phyloP scores from a whole-genome alignment of 2,113 vertebrate genomes.

The Uria lomvia region DNA sequence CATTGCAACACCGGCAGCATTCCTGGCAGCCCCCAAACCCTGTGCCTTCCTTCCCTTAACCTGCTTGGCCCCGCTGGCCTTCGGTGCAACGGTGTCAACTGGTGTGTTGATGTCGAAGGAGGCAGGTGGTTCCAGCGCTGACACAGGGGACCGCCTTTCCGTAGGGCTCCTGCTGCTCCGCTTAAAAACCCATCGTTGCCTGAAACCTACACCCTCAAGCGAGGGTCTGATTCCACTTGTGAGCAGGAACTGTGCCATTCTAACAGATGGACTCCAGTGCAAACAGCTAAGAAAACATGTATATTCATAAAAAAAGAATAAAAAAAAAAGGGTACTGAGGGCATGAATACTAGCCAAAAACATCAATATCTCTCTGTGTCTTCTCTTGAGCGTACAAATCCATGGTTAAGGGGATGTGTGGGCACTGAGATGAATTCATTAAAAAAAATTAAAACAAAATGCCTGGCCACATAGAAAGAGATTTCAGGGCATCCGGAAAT shows the following conservation, averaged over 20 bases:
- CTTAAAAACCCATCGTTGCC: background rate
- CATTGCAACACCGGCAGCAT: background rate
- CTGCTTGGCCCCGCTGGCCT: fast-evolving
- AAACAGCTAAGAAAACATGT: constrained; percentile 65
- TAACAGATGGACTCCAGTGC: constrained; percentile 61
- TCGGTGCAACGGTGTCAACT: background rate
- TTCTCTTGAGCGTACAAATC: constrained; percentile 59
- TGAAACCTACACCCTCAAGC: constrained; percentile 5
- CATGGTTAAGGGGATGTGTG: constrained; percentile 28
- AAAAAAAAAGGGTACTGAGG: constrained; percentile 28
- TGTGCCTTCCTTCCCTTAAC: background rate
- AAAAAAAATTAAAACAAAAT: constrained; percentile 54
- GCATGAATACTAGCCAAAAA: constrained; percentile 66
- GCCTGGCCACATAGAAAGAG: background rate
- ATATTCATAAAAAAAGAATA: constrained; percentile 42
- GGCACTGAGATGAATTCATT: constrained; percentile 51
- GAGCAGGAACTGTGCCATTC: constrained; percentile 61
- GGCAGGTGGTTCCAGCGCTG: background rate
- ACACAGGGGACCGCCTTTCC: background rate
- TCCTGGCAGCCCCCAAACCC: background rate
- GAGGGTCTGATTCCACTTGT: constrained; percentile 53
- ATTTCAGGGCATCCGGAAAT: constrained; percentile 27
- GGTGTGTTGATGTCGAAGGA: constrained; percentile 30
- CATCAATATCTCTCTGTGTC: constrained; percentile 51
- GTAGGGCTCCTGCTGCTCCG: background rate